These are phyloP conservation scores for Macrophya alboannulata DNA, from an alignment of 2,888 invertebrate genomes.

Conservation along the genomic window DNA sequence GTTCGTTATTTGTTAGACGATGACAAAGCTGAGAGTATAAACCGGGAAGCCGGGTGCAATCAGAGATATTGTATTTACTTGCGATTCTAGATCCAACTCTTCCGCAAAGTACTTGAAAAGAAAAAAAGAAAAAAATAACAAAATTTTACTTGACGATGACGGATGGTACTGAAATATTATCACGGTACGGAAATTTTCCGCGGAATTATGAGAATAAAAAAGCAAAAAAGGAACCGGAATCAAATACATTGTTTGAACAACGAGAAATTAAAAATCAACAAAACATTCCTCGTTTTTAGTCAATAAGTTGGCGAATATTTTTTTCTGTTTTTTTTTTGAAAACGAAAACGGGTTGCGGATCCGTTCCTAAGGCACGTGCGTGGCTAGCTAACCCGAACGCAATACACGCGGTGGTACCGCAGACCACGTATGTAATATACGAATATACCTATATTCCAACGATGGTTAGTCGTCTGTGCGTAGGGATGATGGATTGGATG, in stretches of 20 bases:
- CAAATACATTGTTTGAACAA: no score
- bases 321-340: no score
- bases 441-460: not conserved
- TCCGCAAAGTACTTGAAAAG: not conserved
- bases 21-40: not conserved
- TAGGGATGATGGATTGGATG: conserved; percentile 71
- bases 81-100: not conserved
- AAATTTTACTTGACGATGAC: not conserved
- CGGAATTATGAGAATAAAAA: not conserved
- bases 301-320: not conserved
- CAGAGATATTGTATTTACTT: not conserved
- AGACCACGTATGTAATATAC: not conserved
- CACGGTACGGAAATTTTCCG: not conserved
- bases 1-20: not conserved
- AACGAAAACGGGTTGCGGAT: not conserved
- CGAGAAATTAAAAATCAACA: not conserved
- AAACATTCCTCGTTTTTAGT: not conserved
- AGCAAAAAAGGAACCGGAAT: not conserved
- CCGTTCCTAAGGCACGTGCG: not conserved
- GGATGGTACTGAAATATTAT: not conserved
- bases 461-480: conserved; percentile 38
- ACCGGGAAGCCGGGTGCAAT: not conserved
- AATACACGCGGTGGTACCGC: conserved; percentile 6
- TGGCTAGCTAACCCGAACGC: not conserved
- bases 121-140: no score